Evolutionary conservation across 2,113 vertebrate genomes (phyloP).

Genomic region (Epinephelus lanceolatus): DNA sequence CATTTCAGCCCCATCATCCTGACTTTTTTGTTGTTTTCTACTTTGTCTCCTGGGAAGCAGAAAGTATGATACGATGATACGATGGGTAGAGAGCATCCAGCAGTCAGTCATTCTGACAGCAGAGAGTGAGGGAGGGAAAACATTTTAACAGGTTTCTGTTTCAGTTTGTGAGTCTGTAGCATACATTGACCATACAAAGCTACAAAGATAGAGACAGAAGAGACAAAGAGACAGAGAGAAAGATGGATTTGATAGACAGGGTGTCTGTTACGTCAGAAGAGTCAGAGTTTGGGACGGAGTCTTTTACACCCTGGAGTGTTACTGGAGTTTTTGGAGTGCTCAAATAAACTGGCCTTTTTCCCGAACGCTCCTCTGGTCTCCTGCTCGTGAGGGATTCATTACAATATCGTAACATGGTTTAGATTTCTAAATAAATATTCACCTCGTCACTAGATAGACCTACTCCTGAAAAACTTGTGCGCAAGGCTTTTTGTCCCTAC

Average conservation of each 20-base stretch:
- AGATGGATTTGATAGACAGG: neutral
- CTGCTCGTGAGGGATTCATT: too few relatives aligned
- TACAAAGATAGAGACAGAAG: neutral
- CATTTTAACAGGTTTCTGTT: conserved; percentile 3
- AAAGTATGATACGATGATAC: neutral
- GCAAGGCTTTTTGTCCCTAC: too few relatives aligned
- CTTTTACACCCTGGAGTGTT: too few relatives aligned
- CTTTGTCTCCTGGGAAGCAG: neutral
- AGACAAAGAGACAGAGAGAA: neutral
- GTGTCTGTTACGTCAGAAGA: too few relatives aligned
- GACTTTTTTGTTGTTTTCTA: conserved; percentile 22
- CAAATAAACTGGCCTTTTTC: too few relatives aligned
- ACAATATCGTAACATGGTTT: too few relatives aligned
- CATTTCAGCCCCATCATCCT: conserved; percentile 13
- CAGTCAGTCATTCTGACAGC: conserved; percentile 15
- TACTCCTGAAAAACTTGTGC: too few relatives aligned
- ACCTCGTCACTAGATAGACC: too few relatives aligned
- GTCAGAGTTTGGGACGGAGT: too few relatives aligned
- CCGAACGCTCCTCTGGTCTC: too few relatives aligned
- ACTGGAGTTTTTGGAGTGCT: too few relatives aligned
- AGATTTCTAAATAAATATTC: too few relatives aligned
- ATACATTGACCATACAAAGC: conserved; percentile 2
- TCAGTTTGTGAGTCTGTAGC: neutral
- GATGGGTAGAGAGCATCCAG: neutral
- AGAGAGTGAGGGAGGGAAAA: neutral